Evolutionary conservation across 35 echinoderm and acorn worm genomes (phyloP).

Genomic region (Strongylocentrotus purpuratus): DNA sequence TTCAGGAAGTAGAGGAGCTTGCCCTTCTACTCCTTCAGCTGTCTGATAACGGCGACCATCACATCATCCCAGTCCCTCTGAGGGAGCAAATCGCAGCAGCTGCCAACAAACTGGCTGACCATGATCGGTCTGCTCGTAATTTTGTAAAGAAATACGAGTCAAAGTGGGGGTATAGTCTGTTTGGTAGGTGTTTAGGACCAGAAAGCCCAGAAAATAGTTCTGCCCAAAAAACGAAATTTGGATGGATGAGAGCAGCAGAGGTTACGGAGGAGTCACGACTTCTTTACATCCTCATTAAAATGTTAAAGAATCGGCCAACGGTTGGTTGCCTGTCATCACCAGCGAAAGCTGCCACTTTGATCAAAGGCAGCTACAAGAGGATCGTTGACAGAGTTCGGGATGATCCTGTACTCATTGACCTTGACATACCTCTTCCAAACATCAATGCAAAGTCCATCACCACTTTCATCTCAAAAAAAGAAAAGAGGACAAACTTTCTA

Average conservation of each 20-base stretch:
- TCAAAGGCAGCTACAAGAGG: conserved; percentile 55
- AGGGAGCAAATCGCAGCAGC: neutral
- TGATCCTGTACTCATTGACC: conserved; percentile 16
- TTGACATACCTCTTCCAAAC: conserved; percentile 57
- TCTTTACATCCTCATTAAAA: conserved; percentile 45
- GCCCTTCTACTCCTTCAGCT: neutral
- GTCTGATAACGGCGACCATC: neutral
- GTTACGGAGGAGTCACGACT: conserved; percentile 59
- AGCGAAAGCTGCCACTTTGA: conserved; percentile 31
- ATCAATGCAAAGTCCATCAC: conserved; percentile 67
- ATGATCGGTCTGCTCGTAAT: neutral
- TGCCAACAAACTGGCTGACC: neutral
- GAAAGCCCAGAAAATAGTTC: neutral
- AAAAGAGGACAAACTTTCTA: conserved; percentile 52
- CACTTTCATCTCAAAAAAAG: conserved; percentile 44
- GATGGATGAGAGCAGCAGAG: neutral
- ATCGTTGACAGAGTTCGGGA: conserved; percentile 54
- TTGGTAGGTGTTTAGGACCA: neutral
- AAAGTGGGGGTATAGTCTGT: neutral
- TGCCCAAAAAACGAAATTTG: neutral
- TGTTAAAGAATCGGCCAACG: conserved; percentile 48
- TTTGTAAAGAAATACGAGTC: neutral
- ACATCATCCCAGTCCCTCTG: conserved; percentile 11
- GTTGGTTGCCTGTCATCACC: conserved; percentile 46
- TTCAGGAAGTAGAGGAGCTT: neutral